Conservation (phyloP, 2,113 vertebrate genomes). For the Sphaerodactylus townsendi region DNA sequence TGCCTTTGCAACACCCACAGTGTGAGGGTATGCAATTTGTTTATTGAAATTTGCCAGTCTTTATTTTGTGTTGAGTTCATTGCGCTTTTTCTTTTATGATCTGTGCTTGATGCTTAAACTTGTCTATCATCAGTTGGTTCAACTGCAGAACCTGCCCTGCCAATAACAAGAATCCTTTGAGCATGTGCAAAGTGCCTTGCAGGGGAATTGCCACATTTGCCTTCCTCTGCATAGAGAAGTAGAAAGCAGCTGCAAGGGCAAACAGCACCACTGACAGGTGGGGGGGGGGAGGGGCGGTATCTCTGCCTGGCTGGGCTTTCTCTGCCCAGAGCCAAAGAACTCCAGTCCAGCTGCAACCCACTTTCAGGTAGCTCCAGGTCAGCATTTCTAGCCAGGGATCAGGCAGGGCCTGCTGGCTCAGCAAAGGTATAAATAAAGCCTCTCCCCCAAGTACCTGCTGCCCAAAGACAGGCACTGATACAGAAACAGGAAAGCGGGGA, state of each 20-base stretch:
- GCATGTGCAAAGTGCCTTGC: background rate
- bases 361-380: background rate
- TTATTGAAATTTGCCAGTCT: too few relatives aligned
- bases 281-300: too few relatives aligned
- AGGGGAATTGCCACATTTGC: background rate
- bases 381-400: background rate
- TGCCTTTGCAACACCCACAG: too few relatives aligned
- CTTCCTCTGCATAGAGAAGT: background rate
- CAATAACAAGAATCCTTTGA: background rate
- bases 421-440: background rate
- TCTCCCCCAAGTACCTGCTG: background rate
- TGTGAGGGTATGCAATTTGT: too few relatives aligned
- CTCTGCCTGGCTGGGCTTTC: too few relatives aligned
- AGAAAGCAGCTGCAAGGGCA: background rate
- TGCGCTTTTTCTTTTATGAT: too few relatives aligned
- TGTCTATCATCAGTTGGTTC: too few relatives aligned
- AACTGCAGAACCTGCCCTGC: background rate
- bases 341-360: background rate
- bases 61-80: too few relatives aligned
- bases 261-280: too few relatives aligned
- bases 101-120: too few relatives aligned
- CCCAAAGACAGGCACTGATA: background rate
- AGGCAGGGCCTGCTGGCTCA: background rate
- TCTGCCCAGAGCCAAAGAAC: background rate
- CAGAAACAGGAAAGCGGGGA: background rate